Base-by-base conservation (phyloP, 2,797 vertebrate genomes). In the Coranthus polyacanthus region DNA sequence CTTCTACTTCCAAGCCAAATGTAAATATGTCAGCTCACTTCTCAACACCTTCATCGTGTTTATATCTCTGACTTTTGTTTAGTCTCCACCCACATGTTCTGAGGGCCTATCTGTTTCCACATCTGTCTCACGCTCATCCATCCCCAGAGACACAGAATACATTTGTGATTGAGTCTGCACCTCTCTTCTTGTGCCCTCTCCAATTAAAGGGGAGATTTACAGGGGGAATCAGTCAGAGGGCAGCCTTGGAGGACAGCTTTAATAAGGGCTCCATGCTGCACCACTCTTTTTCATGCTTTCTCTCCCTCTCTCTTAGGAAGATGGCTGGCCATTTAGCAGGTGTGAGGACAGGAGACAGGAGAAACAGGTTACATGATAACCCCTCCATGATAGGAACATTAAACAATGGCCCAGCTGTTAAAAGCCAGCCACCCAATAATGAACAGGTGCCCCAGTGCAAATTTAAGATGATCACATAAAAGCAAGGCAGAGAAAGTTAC, bases 201-300 rank as follows among this genome's bases (percentile, higher is more conserved):
- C 90, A 93, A 93, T 94, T 93, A 93, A 92, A 90, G 83, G 73
- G 75, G 78, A 89, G 92, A 93, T 93, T 92, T 92, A 92, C 88
- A 91, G 88, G 84, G 90, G 78, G 88, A 90, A 84, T 77, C 84
- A 90, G 89, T 90, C 89, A 89, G 84, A 92, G 90, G 90, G 82
- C 87, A 90, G 88, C 79, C 79, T 82, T 83, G 63, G 87, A 91
- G 85, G 90, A 93, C 86, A 81, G 88, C 86, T 92, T 92, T 93
- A 94, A 93, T 93, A 93, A 90, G 88, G 83, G 74, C 79, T 83
- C 57, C 6, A 34, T 72, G 79, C 75, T 83, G 70, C 82, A 78
- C 37, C 12, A 29, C 72, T 77, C 82, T 84, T 80, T 83, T 83
- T 65, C 66, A 69, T 69, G 79, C 80, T 85, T 67, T 77, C 73